Conservation (phyloP, 2,113 vertebrate species). For the Pithys albifrons region DNA sequence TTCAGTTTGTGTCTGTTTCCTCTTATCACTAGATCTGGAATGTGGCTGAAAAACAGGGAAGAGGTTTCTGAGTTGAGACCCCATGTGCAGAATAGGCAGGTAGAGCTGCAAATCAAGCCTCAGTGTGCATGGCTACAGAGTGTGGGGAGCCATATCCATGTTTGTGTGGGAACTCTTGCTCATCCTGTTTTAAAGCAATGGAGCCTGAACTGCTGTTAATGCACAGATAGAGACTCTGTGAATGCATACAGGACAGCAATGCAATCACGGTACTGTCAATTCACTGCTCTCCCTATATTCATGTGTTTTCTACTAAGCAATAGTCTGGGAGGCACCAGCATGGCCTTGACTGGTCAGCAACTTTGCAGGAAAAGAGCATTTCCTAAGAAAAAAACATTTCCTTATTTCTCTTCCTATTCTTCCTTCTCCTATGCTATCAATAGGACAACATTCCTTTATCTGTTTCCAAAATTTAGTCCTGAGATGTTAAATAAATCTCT, state of each 20-base stretch:
- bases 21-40: not conserved
- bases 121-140: not conserved
- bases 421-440: not conserved
- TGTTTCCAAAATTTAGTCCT: not conserved
- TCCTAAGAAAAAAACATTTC: not conserved
- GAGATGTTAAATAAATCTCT: not conserved
- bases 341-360: not conserved
- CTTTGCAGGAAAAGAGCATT: not conserved
- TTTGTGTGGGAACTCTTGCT: not conserved
- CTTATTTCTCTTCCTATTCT: not conserved
- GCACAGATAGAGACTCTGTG: not conserved
- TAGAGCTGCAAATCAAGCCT: not conserved
- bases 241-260: not conserved
- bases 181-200: not conserved
- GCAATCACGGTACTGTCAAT: not conserved
- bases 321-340: not conserved
- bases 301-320: not conserved
- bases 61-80: not conserved
- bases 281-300: not conserved
- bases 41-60: not conserved
- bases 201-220: not conserved
- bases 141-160: not conserved
- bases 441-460: not conserved
- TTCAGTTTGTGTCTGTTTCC: not conserved
- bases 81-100: not conserved